Evolutionary conservation across 2,888 invertebrate species (phyloP).

Genomic region (Cataglyphis rosenhaueri): DNA sequence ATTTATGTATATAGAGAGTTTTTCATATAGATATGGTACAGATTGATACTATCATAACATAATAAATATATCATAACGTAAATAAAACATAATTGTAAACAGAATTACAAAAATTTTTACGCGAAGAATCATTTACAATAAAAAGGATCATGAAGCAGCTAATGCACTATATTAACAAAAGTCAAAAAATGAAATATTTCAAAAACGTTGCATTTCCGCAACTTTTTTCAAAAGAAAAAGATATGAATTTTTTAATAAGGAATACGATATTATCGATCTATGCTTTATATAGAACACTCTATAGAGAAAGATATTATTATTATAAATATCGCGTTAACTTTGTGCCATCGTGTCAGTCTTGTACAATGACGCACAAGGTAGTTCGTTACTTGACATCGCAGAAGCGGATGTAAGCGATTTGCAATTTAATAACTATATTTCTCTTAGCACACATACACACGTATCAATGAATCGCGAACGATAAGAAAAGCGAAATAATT

Average conservation of each 20-base stretch:
- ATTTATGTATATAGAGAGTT: background rate
- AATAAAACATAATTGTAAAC: background rate
- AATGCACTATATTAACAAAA: background rate
- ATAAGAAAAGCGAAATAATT: conserved; percentile 1
- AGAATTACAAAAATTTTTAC: background rate
- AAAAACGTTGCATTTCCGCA: background rate
- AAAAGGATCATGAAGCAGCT: background rate
- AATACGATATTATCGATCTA: background rate
- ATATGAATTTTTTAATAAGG: background rate
- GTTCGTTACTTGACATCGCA: conserved; percentile 57
- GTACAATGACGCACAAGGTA: conserved; percentile 61
- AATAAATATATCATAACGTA: no score
- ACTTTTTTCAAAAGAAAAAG: background rate
- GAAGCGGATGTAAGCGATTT: conserved; percentile 67
- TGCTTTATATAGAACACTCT: background rate
- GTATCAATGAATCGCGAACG: conserved; percentile 8
- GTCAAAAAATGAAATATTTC: background rate
- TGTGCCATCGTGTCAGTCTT: conserved; percentile 70
- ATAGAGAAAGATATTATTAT: background rate
- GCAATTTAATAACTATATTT: conserved; percentile 48
- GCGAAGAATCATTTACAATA: background rate
- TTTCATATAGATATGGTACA: background rate
- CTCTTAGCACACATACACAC: conserved; percentile 25
- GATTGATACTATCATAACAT: background rate
- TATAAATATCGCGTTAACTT: conserved; percentile 71